Evolutionary conservation across 2,797 vertebrate genomes (phyloP).

Genomic region (Melanotaenia boesemani): DNA sequence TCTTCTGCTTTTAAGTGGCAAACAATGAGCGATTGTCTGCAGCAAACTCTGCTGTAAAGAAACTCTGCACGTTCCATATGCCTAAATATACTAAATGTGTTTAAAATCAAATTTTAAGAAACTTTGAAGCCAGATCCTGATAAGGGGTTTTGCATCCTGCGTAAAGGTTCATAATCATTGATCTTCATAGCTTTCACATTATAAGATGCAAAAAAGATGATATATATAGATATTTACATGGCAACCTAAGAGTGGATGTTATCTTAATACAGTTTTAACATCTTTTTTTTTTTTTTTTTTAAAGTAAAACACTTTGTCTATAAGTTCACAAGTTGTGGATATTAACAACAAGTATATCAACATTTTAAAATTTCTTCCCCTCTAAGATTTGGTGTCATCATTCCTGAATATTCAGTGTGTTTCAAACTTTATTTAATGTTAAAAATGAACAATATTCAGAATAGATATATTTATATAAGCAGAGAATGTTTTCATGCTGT

Average conservation of each 20-base stretch:
- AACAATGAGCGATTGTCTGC: neutral
- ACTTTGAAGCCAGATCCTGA: neutral
- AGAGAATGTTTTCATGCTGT: conserved; percentile 13
- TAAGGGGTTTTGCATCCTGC: neutral
- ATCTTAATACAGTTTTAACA: no score
- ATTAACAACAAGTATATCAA: neutral
- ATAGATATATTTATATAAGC: conserved; percentile 14
- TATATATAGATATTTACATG: neutral
- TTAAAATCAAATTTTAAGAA: neutral
- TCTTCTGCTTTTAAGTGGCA: neutral
- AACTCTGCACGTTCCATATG: neutral
- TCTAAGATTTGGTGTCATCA: neutral
- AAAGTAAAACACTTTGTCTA: no score
- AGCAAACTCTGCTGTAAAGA: neutral
- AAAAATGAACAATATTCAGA: neutral
- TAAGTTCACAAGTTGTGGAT: no score
- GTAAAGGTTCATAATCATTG: neutral
- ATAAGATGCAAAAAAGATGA: neutral
- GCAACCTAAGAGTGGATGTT: neutral
- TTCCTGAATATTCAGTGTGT: neutral
- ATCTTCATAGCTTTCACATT: neutral
- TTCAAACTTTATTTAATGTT: conserved; percentile 4
- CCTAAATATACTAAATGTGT: neutral
- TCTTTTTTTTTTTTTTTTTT: no score
- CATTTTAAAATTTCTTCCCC: neutral